A percentile compares a stretch with the other conserved stretches of the same genome.
Conservation (phyloP, 2,797 vertebrate species). For the Lepilemur septentrionalis region DNA sequence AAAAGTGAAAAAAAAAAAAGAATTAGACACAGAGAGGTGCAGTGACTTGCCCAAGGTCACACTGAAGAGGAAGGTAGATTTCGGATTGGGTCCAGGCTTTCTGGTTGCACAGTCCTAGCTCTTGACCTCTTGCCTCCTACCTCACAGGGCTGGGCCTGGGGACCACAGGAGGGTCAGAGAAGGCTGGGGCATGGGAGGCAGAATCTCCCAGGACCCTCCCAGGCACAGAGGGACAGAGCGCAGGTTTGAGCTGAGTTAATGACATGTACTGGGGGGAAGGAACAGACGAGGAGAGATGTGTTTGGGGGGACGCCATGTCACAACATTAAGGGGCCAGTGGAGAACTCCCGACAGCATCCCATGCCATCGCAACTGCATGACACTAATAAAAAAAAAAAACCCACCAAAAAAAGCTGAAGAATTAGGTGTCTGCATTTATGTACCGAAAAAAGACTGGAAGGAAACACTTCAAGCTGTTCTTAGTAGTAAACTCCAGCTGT, state of each 20-base stretch:
- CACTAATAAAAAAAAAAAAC: not conserved
- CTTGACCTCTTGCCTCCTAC: not conserved
- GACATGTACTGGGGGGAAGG: not conserved
- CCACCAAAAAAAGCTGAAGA: not conserved
- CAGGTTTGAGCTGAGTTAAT: not conserved
- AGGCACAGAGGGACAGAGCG: not conserved
- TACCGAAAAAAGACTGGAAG: not conserved
- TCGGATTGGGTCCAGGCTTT: not conserved
- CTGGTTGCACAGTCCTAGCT: not conserved
- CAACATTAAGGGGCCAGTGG: not conserved
- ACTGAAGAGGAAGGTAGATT: not conserved
- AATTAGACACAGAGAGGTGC: not conserved
- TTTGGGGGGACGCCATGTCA: fast-evolving
- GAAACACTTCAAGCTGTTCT: not conserved
- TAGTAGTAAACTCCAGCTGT: not conserved
- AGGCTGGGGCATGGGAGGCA: not conserved
- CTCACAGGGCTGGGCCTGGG: not conserved
- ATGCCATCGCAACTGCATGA: not conserved
- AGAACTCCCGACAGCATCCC: not conserved
- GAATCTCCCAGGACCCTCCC: not conserved
- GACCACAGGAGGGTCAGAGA: not conserved
- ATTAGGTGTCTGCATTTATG: not conserved
- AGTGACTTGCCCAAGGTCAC: not conserved
- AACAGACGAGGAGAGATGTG: not conserved
- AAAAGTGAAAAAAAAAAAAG: too few species aligned